These are phyloP conservation scores for Gobius niger DNA, from an alignment of 2,113 vertebrate species.

Conservation along the genomic window DNA sequence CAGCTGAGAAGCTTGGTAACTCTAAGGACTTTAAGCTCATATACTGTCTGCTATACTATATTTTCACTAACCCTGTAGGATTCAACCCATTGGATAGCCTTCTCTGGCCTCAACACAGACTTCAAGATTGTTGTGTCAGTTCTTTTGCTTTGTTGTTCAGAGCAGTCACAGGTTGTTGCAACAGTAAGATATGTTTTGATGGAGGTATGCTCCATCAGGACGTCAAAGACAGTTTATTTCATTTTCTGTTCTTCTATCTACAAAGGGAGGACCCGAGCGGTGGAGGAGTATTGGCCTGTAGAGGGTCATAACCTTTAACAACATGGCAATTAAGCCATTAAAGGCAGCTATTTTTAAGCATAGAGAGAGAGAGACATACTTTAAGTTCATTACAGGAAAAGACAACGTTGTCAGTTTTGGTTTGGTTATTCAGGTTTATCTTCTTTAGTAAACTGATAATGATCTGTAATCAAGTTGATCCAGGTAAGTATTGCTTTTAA, in stretches of 20 bases:
- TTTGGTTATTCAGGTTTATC: slow-evolving; percentile 49
- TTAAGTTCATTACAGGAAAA: slow-evolving; percentile 11
- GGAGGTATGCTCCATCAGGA: slow-evolving; percentile 14
- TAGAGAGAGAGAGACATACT: slow-evolving; percentile 20
- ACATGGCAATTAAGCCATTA: slow-evolving; percentile 20
- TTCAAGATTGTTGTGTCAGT: slow-evolving; percentile 8
- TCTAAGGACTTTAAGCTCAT: slow-evolving; percentile 42
- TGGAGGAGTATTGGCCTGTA: slow-evolving; percentile 27
- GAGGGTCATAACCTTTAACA: slow-evolving; percentile 15
- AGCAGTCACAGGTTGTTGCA: slow-evolving; percentile 34
- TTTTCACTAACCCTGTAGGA: not conserved
- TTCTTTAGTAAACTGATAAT: slow-evolving; percentile 41
- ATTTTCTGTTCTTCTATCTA: slow-evolving; percentile 20
- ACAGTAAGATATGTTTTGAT: slow-evolving; percentile 40
- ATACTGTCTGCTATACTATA: not conserved
- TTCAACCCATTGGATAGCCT: slow-evolving; percentile 12
- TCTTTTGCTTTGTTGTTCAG: slow-evolving; percentile 11
- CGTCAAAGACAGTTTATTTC: slow-evolving; percentile 45
- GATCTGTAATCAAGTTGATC: not conserved
- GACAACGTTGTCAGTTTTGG: not conserved
- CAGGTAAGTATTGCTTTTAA: not conserved
- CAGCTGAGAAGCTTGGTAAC: slow-evolving; percentile 28
- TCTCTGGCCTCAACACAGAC: slow-evolving; percentile 5
- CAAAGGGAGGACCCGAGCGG: slow-evolving; percentile 10
- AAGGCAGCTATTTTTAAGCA: slow-evolving; percentile 47